These are phyloP conservation scores for Atta cephalotes DNA, from an alignment of 1,140 invertebrate genomes.

Conservation along the genomic window DNA sequence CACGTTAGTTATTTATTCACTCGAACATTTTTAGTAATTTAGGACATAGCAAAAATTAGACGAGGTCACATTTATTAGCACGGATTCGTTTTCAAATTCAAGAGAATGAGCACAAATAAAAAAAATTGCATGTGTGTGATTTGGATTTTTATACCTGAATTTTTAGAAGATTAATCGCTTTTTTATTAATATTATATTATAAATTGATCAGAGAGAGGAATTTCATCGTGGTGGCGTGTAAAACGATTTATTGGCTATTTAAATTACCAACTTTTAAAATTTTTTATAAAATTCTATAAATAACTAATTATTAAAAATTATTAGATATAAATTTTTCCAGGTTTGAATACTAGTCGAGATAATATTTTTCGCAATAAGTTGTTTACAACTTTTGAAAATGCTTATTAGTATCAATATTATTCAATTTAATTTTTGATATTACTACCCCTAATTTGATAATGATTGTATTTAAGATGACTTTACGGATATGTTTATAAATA, in stretches of 20 bases:
- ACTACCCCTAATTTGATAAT: too few relatives aligned
- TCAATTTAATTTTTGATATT: too few relatives aligned
- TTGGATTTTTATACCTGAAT: neutral
- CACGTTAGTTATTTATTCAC: slow-evolving; percentile 18
- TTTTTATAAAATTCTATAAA: neutral
- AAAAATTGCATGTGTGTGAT: neutral
- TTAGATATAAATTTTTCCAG: too few relatives aligned
- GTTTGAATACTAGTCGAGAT: too few relatives aligned
- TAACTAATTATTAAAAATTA: too few relatives aligned
- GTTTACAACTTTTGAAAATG: too few relatives aligned
- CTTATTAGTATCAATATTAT: too few relatives aligned
- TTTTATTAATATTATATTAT: neutral
- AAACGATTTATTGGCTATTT: neutral
- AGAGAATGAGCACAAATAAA: neutral
- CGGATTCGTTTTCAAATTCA: neutral
- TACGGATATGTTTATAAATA: too few relatives aligned
- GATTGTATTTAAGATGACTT: too few relatives aligned
- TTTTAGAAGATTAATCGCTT: neutral
- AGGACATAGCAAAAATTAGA: slow-evolving; percentile 28
- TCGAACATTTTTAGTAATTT: slow-evolving; percentile 15
- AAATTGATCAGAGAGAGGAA: too few relatives aligned
- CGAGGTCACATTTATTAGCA: neutral
- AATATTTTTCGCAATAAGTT: too few relatives aligned
- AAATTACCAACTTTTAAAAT: neutral
- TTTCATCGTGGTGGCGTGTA: too few relatives aligned